Evolutionary conservation across 2,113 vertebrate genomes (phyloP).

Genomic region (Rafetus swinhoei): DNA sequence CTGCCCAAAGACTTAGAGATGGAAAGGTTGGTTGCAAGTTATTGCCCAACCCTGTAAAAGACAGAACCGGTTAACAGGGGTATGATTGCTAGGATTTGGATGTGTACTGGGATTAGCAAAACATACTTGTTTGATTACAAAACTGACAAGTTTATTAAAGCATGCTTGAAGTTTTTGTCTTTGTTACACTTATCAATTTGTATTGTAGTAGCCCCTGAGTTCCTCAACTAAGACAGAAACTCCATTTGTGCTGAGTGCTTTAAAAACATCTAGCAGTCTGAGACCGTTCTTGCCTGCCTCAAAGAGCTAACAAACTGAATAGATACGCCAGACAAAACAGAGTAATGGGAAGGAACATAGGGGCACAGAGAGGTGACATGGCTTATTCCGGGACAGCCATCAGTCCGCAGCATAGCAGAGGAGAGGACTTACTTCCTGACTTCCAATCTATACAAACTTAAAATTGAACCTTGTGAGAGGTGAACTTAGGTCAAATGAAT

Average conservation of each 20-base stretch:
- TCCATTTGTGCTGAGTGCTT: not conserved
- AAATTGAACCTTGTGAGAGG: not conserved
- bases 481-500: not conserved
- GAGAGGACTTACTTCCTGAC: not conserved
- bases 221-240: not conserved
- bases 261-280: not conserved
- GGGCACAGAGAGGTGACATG: not conserved
- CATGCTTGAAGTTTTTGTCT: not conserved
- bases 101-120: not conserved
- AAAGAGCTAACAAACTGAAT: not conserved
- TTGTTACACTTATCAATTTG: not conserved
- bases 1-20: not conserved
- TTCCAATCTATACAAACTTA: not conserved
- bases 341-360: not conserved
- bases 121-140: not conserved
- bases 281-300: not conserved
- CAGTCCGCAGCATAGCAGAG: not conserved
- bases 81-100: not conserved
- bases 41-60: not conserved
- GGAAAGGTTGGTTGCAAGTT: not conserved
- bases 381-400: not conserved
- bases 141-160: not conserved
- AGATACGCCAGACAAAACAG: not conserved
- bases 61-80: not conserved
- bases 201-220: not conserved